These are phyloP conservation scores for Anas platyrhynchos DNA, from an alignment of 2,113 vertebrate species.

Conservation along the genomic window DNA sequence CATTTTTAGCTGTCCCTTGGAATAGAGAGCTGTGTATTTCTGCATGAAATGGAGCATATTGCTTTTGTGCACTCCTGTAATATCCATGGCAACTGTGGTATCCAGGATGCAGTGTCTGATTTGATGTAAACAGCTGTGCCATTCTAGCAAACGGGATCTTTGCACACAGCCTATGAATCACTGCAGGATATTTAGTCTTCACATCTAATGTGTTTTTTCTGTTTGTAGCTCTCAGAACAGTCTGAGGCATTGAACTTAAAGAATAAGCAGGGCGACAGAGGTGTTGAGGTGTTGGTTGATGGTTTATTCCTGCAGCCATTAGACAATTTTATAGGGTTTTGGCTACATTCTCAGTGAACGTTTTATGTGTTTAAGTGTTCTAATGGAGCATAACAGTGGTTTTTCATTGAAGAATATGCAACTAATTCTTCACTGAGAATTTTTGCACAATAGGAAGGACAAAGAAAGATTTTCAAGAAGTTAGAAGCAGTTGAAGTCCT, in stretches of 20 bases:
- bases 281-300: not conserved
- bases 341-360: not conserved
- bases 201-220: not conserved
- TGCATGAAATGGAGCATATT: not conserved
- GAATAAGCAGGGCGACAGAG: not conserved
- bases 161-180: not conserved
- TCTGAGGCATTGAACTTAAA: not conserved
- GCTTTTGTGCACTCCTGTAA: conserved; percentile 17
- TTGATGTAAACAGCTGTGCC: conserved; percentile 40
- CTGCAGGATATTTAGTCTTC: not conserved
- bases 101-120: conserved; percentile 11
- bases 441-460: not conserved
- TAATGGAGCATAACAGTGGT: not conserved
- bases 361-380: not conserved
- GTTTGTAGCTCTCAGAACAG: not conserved
- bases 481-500: not conserved
- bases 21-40: not conserved
- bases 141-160: not conserved
- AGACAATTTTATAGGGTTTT: not conserved
- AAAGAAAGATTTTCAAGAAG: not conserved
- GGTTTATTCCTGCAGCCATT: not conserved
- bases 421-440: not conserved
- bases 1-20: not conserved
- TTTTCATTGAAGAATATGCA: not conserved
- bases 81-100: conserved; percentile 45